A percentile compares a stretch with the other conserved stretches of the same genome.
phyloP scores from a whole-genome alignment of 2,797 vertebrate genomes.

The Argyrosomus regius region DNA sequence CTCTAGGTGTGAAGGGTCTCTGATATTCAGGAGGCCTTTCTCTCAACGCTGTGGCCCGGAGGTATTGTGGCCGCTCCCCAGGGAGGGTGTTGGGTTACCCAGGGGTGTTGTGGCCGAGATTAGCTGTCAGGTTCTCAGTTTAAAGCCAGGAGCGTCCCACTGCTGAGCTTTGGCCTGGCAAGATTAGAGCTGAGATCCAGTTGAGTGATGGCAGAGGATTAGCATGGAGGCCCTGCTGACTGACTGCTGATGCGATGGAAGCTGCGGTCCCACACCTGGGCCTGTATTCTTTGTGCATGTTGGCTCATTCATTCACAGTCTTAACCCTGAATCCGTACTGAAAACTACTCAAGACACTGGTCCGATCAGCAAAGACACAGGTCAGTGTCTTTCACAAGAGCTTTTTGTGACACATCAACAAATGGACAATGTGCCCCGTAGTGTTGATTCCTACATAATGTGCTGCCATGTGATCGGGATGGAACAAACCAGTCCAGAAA shows the following conservation, averaged over 20 bases:
- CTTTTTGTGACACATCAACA: constrained; percentile 23
- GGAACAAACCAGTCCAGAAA: background rate
- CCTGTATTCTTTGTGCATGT: constrained; percentile 47
- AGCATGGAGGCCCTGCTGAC: constrained; percentile 68
- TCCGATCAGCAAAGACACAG: constrained; percentile 14
- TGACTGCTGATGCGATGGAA: constrained; percentile 63
- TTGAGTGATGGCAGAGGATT: constrained; percentile 81
- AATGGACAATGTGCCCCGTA: background rate
- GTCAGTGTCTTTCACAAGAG: constrained; percentile 13
- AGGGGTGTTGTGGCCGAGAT: constrained; percentile 69
- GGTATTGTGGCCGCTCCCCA: constrained; percentile 46
- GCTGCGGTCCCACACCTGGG: constrained; percentile 68
- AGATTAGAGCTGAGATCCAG: constrained; percentile 76
- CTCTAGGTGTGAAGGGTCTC: constrained; percentile 48
- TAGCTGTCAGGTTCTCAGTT: constrained; percentile 71
- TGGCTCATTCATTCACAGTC: constrained; percentile 47
- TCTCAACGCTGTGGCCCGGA: constrained; percentile 58
- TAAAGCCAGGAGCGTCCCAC: constrained; percentile 59
- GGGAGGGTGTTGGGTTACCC: constrained; percentile 72
- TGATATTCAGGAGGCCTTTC: constrained; percentile 60
- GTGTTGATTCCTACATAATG: background rate
- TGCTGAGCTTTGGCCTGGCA: constrained; percentile 52
- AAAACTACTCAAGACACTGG: constrained; percentile 21
- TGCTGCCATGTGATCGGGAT: background rate
- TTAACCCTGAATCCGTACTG: constrained; percentile 40